Percentiles rank a stretch among this genome's conserved stretches.
Conservation (phyloP, 2,888 invertebrate genomes). For the Mythimna pallens region DNA sequence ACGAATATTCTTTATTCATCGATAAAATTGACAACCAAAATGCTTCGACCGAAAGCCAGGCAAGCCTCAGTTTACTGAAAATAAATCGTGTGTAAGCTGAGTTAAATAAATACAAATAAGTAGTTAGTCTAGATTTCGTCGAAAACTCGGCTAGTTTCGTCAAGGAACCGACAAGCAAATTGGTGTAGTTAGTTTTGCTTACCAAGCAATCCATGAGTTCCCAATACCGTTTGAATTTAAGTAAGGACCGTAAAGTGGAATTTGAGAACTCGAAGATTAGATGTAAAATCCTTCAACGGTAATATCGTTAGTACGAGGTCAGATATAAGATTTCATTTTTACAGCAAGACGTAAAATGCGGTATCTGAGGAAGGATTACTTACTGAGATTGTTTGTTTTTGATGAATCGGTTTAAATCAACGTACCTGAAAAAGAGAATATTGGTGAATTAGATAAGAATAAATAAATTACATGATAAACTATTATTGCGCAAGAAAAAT, state of each 20-base stretch:
- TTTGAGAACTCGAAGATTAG: slow-evolving; percentile 27
- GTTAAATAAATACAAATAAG: slow-evolving; percentile 38
- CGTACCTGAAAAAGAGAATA: slow-evolving; percentile 57
- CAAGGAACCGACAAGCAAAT: slow-evolving; percentile 28
- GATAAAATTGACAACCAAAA: slow-evolving; percentile 45
- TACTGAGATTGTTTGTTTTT: slow-evolving; percentile 19
- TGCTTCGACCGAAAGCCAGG: slow-evolving; percentile 15
- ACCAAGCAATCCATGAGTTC: slow-evolving; percentile 38
- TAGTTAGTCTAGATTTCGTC: slow-evolving; percentile 9
- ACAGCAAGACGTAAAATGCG: slow-evolving; percentile 1
- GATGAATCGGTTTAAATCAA: slow-evolving; percentile 7
- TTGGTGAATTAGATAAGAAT: slow-evolving; percentile 1
- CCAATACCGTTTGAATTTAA: slow-evolving; percentile 35
- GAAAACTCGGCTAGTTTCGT: slow-evolving; percentile 18
- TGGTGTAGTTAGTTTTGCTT: slow-evolving; percentile 39
- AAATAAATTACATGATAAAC: too few species aligned
- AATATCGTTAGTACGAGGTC: slow-evolving; percentile 14
- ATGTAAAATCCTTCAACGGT: slow-evolving; percentile 36
- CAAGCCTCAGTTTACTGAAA: slow-evolving; percentile 21
- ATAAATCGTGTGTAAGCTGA: slow-evolving; percentile 20
- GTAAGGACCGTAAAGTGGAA: slow-evolving; percentile 33
- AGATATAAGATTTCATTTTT: slow-evolving; percentile 26
- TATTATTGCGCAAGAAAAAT: too few species aligned
- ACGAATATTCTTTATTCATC: slow-evolving; percentile 39
- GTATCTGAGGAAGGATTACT: slow-evolving; percentile 1